Evolutionary conservation across 1,140 invertebrate genomes (phyloP), one percentile per base, ranked within the genome.

Genomic region (Halyomorpha halys): DNA sequence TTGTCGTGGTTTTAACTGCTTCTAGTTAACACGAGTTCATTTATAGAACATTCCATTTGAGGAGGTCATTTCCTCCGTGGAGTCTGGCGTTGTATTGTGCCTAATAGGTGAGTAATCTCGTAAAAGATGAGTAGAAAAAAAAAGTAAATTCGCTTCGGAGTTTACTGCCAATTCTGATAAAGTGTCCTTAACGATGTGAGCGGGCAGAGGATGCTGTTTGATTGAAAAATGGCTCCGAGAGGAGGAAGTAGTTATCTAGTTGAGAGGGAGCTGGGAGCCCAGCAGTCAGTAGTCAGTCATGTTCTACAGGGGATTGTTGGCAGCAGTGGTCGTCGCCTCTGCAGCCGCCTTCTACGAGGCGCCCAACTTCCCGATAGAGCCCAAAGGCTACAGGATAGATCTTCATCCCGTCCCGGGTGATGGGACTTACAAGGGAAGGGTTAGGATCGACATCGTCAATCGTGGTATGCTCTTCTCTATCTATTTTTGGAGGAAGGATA

Each of bases 401-500:
- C 49, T 71, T 5, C 65, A 69, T 15, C 69, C 70, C 0, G 65
- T 69, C 53, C 66, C 68, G 3, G 69, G 66, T 18, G 70, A 71
- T 44, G 67, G 67, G 0, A 67, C 69, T 13, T 71, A 69, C 54
- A 71, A 70, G 65, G 70, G 70, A 13, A 66, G 70, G 39, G 69
- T 71, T 2, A 27, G 65, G 9, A 69, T 69, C 18, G 68, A 69
- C 47, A 62, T 69, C 44, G 63, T 67, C 19, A 63, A 63, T 44
- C n/a, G 65, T 44, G 65, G 65, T 66, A 56, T 54, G 56, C 3
- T 39, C 34, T 39, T 39, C 1, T 30, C 27, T 30, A 30, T 3
- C 27, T 30, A 4, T 30, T n/a, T n/a, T n/a, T n/a, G n/a, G n/a
- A n/a, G n/a, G n/a, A n/a, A n/a, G n/a, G n/a, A n/a, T n/a, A n/a